Evolutionary conservation across 2,113 vertebrate species (phyloP), one percentile per base, ranked within the genome.

Genomic region (Tympanuchus pallidicinctus): DNA sequence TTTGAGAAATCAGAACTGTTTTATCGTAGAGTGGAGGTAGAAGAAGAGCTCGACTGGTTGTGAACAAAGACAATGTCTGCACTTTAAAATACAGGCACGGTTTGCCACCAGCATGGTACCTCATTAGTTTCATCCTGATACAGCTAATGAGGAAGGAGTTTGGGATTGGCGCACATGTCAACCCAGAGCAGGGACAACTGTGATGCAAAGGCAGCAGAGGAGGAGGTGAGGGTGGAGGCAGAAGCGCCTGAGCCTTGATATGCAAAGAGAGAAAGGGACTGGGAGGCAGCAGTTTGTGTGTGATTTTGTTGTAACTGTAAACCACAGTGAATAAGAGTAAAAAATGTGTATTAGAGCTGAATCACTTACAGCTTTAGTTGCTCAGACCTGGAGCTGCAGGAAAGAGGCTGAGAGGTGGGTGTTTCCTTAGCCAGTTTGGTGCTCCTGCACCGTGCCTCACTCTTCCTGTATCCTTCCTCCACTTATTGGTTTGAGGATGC

Each of bases 81-180:
- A 2, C 60, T 92, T 86, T 91, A 50, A 66, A 88, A 52, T 65
- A 30, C 30, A 82, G 54, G 6, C 70, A 36, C 27, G 78, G 70
- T 86, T 81, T 79, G 36, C 52, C 65, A 57, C 36, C 59, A 56
- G 34, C 0, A 0, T n/a, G 38, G 17, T 67, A 21, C 47, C 65
- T 82, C 21, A 1, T 65, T 69, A 70, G n/a, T 71, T 92, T 85
- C 0, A 32, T 69, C 43, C 84, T 54, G 17, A 2, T 21, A 3
- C 36, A 34, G 24, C 75, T 66, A 25, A 77, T 45, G 43, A 45
- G 43, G 48, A 72, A 48, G 13, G 40, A 24, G 5, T 17, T 1
- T 0, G 9, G 80, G 13, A 28, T 1, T 2, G 61, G 21, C 0
- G 1, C 3, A 1, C 9, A 1, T 5, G 30, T 69, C 38, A 69